Evolutionary conservation across 2,797 vertebrate species (phyloP).

Genomic region (Emys orbicularis): DNA sequence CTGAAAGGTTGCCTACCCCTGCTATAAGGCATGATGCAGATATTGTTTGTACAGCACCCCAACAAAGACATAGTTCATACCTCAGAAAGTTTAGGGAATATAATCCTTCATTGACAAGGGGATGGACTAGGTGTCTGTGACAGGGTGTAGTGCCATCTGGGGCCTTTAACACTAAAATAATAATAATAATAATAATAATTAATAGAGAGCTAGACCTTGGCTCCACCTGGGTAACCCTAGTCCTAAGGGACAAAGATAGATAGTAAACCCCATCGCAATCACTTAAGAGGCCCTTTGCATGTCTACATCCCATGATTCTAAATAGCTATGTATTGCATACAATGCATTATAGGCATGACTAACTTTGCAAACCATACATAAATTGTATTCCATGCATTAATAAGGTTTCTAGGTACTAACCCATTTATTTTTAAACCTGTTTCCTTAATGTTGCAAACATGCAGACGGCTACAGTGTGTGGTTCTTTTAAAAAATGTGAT

Average conservation of each 20-base stretch:
- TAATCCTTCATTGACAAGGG: background rate
- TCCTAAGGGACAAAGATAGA: background rate
- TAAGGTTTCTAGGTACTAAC: background rate
- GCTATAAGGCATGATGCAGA: accelerated
- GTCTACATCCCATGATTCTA: background rate
- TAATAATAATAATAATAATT: background rate
- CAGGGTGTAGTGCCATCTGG: background rate
- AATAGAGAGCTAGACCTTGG: background rate
- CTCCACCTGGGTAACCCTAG: background rate
- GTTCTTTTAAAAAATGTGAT: background rate
- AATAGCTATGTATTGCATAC: accelerated
- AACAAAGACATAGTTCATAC: accelerated
- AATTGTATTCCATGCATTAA: background rate
- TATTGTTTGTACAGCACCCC: background rate
- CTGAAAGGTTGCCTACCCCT: too few species aligned
- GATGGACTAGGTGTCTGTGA: background rate
- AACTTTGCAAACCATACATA: background rate
- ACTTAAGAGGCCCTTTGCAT: background rate
- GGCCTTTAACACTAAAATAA: background rate
- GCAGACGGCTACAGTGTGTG: background rate
- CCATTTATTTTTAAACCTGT: background rate
- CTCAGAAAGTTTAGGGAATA: background rate
- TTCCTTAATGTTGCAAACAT: background rate
- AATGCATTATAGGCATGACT: background rate
- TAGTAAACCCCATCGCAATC: background rate